phyloP scores from a whole-genome alignment of 2,113 vertebrate species.

The Fregata magnificens region DNA sequence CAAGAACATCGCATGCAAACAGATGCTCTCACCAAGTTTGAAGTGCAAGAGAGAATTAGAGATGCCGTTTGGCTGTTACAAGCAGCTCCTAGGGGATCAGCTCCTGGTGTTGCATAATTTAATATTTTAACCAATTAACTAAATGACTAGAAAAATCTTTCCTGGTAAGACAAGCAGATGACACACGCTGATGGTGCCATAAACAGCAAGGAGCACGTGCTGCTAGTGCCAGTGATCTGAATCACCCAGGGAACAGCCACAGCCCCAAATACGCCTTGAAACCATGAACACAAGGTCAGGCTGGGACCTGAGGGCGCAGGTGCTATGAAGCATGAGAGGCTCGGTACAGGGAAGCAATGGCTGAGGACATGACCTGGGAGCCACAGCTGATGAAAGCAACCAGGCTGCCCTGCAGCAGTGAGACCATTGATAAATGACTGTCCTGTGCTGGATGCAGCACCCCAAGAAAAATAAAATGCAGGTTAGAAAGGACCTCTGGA shows the following conservation, averaged over 20 bases:
- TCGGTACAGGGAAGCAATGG: background rate
- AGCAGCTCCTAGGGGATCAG: slow-evolving; percentile 24
- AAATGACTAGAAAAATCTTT: slow-evolving; percentile 42
- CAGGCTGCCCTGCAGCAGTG: background rate
- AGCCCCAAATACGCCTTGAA: background rate
- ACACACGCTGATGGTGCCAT: background rate
- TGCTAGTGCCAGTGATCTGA: slow-evolving; percentile 15
- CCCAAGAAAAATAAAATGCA: background rate
- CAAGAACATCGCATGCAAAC: background rate
- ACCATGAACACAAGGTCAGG: background rate
- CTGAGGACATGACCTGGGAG: background rate
- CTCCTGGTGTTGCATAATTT: slow-evolving; percentile 35
- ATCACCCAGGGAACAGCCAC: background rate
- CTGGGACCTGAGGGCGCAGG: background rate
- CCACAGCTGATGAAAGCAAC: background rate
- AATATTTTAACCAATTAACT: slow-evolving; percentile 41
- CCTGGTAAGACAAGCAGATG: slow-evolving; percentile 33
- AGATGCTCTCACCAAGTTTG: slow-evolving; percentile 19
- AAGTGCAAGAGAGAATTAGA: background rate
- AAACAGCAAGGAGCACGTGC: background rate
- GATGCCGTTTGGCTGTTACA: background rate
- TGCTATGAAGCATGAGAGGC: background rate
- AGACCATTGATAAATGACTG: background rate
- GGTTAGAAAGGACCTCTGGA: background rate
- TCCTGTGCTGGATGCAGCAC: background rate